Evolutionary conservation across 2,113 vertebrate species (phyloP), one percentile per base, ranked within the genome.

Genomic region (Calyptommatus sinebrachiatus): DNA sequence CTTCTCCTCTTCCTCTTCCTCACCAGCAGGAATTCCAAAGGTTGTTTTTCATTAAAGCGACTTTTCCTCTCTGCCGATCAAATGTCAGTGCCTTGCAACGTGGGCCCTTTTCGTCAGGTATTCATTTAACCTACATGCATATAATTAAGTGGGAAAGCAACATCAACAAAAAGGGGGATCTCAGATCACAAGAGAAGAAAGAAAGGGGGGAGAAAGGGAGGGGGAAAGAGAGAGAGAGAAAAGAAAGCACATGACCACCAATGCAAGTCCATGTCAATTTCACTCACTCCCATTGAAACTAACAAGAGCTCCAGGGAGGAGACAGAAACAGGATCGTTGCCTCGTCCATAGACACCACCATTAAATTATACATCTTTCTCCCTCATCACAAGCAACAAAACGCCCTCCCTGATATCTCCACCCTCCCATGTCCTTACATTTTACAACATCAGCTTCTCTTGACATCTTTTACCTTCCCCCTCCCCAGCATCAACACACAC

Each of bases 11-110:
- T 57, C 45, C 63, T 78, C 31, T 66, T 97, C 45, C 96, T 98
- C 96, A 97, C 96, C 96, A 96, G 96, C 95, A 96, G 96, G 96
- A 99, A 99, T 99, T 99, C 98, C 98, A 97, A 98, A 97, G 97
- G 96, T 97, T 97, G 97, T 94, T 97, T 97, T 96, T 97, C 97
- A 97, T 97, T 96, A 96, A 96, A 96, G 96, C 94, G 96, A 97
- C 97, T 98, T 97, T 96, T 96, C 93, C 95, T 96, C 96, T 96
- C 16, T 95, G 93, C 96, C 95, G 97, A 97, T 98, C 97, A 96
- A 94, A 96, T 98, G 97, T 97, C 97, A 98, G 96, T 97, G 97
- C 95, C 96, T 96, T 96, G 93, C 96, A 96, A 96, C 95, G 94
- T 95, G 95, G 95, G 94, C 95, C 96, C 94, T 96, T 41, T 95